These are phyloP conservation scores for Gastrophysa polygoni DNA, from an alignment of 2,888 invertebrate genomes.

Conservation along the genomic window DNA sequence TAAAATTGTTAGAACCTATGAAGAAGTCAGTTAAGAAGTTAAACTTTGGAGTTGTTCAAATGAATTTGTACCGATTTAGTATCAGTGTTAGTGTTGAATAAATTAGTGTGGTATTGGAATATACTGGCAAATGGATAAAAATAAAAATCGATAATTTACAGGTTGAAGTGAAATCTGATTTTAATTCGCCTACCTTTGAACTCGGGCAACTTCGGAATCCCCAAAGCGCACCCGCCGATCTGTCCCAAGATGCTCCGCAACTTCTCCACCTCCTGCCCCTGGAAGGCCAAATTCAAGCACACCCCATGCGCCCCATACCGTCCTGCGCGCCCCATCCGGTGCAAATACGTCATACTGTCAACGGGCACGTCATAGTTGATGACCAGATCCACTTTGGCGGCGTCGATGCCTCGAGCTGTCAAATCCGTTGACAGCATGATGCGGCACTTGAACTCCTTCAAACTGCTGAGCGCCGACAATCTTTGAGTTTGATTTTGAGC, in stretches of 20 bases:
- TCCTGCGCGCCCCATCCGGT: constrained; percentile 95
- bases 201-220: constrained; percentile 59
- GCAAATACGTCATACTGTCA: constrained; percentile 84
- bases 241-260: constrained; percentile 65
- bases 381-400: constrained; percentile 89
- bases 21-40: too few relatives aligned
- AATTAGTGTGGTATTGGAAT: too few relatives aligned
- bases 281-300: constrained; percentile 75
- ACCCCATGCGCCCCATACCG: constrained; percentile 87
- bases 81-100: too few relatives aligned
- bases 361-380: constrained; percentile 88
- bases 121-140: too few relatives aligned
- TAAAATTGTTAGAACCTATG: too few relatives aligned
- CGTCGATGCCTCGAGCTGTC: constrained; percentile 93
- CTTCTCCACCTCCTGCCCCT: constrained; percentile 66
- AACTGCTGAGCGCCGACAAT: constrained; percentile 73
- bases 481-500: constrained; percentile 80
- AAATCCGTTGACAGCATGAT: constrained; percentile 91
- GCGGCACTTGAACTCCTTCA: constrained; percentile 81
- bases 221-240: constrained; percentile 63
- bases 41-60: too few relatives aligned
- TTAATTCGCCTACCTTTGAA: constrained; percentile 38
- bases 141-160: too few relatives aligned
- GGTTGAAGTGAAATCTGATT: too few relatives aligned
- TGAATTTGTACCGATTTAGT: too few relatives aligned